Evolutionary conservation across 2,113 vertebrate genomes (phyloP).

Genomic region (Candoia aspera): DNA sequence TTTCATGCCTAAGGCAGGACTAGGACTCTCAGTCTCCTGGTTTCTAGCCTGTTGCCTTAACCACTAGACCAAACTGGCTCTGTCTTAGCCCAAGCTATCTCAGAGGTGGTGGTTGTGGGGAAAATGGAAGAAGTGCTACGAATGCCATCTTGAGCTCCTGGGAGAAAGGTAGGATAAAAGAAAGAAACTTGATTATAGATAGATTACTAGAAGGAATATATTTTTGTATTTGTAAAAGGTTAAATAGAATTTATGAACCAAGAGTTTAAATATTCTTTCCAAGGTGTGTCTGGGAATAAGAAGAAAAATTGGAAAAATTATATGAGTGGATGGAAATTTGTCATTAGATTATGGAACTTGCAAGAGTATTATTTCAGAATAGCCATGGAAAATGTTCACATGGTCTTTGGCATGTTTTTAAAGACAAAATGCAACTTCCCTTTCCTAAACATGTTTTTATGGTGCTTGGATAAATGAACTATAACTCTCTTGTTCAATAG

Average conservation of each 20-base stretch:
- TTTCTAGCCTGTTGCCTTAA: too few species aligned
- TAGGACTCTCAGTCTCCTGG: too few species aligned
- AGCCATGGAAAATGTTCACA: slow-evolving; percentile 20
- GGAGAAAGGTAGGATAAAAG: not conserved
- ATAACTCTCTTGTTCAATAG: not conserved
- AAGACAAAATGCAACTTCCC: not conserved
- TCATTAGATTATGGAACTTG: slow-evolving; percentile 25
- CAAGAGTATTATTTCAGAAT: slow-evolving; percentile 30
- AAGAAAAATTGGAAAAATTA: slow-evolving; percentile 15
- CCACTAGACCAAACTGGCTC: not conserved
- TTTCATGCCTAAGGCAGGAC: too few species aligned
- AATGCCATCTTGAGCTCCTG: not conserved
- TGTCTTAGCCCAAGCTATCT: not conserved
- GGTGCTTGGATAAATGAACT: not conserved
- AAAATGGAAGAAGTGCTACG: not conserved
- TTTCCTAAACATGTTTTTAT: not conserved
- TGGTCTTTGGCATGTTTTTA: not conserved
- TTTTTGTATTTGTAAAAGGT: not conserved
- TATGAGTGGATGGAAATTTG: not conserved
- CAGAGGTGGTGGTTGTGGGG: not conserved
- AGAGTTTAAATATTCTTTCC: slow-evolving; percentile 39
- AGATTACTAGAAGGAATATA: not conserved
- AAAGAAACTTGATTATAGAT: not conserved
- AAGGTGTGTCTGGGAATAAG: slow-evolving; percentile 30
- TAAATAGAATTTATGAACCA: not conserved